Percentiles rank a stretch among this genome's conserved stretches.
Evolutionary conservation across 2,797 vertebrate genomes (phyloP).

Genomic region (Limosa lapponica): DNA sequence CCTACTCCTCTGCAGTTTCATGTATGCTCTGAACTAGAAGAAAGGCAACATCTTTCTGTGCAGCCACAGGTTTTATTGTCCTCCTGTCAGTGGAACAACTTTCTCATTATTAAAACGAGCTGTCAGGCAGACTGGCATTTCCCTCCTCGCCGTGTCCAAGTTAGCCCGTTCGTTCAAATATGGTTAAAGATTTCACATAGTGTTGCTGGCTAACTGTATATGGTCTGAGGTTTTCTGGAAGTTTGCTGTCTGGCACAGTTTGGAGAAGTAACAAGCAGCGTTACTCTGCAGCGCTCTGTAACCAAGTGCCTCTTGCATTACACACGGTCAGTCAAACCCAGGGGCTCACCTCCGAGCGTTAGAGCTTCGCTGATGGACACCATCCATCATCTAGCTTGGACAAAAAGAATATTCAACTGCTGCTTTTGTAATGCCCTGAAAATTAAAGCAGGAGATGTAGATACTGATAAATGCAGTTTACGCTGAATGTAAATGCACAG

Average conservation of each 20-base stretch:
- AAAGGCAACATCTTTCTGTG: background rate
- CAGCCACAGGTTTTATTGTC: slow-evolving; percentile 46
- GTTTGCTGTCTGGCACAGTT: slow-evolving; percentile 56
- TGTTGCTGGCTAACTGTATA: slow-evolving; percentile 63
- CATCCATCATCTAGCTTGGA: background rate
- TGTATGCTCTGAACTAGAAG: background rate
- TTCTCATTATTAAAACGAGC: slow-evolving; percentile 58
- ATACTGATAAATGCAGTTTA: background rate
- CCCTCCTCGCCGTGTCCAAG: slow-evolving; percentile 25
- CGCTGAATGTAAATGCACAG: background rate
- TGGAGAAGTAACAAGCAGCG: slow-evolving; percentile 5
- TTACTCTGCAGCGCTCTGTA: background rate
- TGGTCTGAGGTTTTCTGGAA: slow-evolving; percentile 69
- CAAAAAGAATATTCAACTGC: background rate
- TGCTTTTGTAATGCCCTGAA: background rate
- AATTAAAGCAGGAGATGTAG: background rate
- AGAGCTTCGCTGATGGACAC: background rate
- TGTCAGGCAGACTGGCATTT: slow-evolving; percentile 72
- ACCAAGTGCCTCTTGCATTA: slow-evolving; percentile 53
- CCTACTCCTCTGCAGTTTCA: background rate
- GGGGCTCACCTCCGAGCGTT: slow-evolving; percentile 13
- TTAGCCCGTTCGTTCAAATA: slow-evolving; percentile 62
- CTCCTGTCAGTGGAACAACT: slow-evolving; percentile 61
- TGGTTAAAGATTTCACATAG: slow-evolving; percentile 59
- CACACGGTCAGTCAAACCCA: background rate